A percentile compares a stretch with the other conserved stretches of the same genome.
Evolutionary conservation across 2,888 invertebrate genomes (phyloP).

Genomic region (Ormyrus pomaceus): DNA sequence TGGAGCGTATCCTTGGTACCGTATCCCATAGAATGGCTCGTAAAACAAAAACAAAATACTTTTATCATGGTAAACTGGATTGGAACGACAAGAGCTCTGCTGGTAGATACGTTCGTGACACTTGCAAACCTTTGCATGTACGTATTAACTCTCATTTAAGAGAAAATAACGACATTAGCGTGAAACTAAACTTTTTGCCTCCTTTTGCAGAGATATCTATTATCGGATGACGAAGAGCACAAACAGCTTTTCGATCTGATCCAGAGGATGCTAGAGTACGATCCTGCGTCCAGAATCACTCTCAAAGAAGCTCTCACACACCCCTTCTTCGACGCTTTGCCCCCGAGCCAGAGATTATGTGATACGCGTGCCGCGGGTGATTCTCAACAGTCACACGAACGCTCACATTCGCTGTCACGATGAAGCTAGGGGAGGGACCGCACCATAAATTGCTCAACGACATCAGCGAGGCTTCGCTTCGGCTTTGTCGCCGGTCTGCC

Average conservation of each 20-base stretch:
- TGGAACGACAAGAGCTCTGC: slow-evolving; percentile 99
- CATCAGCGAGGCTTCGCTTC: slow-evolving; percentile 4
- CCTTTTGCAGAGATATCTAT: slow-evolving; percentile 88
- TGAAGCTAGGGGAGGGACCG: slow-evolving; percentile 78
- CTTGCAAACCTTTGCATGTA: slow-evolving; percentile 96
- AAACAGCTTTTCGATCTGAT: slow-evolving; percentile 96
- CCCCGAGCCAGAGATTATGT: slow-evolving; percentile 86
- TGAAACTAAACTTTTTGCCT: background rate
- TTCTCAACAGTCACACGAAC: slow-evolving; percentile 79
- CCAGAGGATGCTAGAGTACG: slow-evolving; percentile 97
- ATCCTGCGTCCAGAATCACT: slow-evolving; percentile 92
- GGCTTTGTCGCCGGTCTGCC: slow-evolving; percentile 15
- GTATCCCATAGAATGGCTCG: slow-evolving; percentile 95
- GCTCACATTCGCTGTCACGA: slow-evolving; percentile 85
- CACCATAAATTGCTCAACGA: slow-evolving; percentile 35
- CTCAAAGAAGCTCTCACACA: slow-evolving; percentile 92
- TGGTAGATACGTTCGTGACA: slow-evolving; percentile 97
- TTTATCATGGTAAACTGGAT: slow-evolving; percentile 97
- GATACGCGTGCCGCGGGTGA: slow-evolving; percentile 77
- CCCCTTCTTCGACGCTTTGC: slow-evolving; percentile 93
- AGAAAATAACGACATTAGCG: background rate
- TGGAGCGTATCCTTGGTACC: slow-evolving; percentile 98
- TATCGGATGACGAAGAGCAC: slow-evolving; percentile 92
- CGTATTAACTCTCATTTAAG: slow-evolving; percentile 71
- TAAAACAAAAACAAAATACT: slow-evolving; percentile 97